These are phyloP conservation scores for Drosophila lacicola DNA, from an alignment of 2,888 invertebrate genomes.

Conservation along the genomic window DNA sequence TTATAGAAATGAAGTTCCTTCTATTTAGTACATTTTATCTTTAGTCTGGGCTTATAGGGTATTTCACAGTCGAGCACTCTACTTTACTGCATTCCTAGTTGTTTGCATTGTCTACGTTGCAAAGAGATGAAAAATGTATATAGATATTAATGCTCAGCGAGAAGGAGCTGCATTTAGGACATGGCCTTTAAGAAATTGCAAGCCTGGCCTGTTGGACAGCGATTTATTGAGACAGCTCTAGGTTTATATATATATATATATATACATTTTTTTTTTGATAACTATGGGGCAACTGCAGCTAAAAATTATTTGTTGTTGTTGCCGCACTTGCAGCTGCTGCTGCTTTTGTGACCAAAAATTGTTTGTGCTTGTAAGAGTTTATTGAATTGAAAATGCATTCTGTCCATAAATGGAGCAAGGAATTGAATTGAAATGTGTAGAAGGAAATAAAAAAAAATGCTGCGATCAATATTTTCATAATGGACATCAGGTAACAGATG, in stretches of 20 bases:
- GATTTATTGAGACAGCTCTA: slow-evolving; percentile 60
- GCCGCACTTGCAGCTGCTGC: slow-evolving; percentile 25
- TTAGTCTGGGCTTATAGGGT: neutral
- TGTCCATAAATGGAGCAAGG: slow-evolving; percentile 48
- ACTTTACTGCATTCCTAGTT: slow-evolving; percentile 4
- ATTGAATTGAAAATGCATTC: slow-evolving; percentile 65
- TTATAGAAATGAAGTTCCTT: no score
- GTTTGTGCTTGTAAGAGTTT: slow-evolving; percentile 46
- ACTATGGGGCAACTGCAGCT: slow-evolving; percentile 10
- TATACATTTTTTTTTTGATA: slow-evolving; percentile 7
- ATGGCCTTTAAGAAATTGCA: slow-evolving; percentile 64
- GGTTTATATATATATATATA: neutral
- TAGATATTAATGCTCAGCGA: slow-evolving; percentile 64
- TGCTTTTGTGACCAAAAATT: slow-evolving; percentile 55
- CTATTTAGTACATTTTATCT: no score
- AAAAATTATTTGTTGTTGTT: slow-evolving; percentile 28
- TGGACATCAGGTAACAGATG: slow-evolving; percentile 37
- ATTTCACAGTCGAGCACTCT: neutral
- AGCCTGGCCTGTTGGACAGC: slow-evolving; percentile 39
- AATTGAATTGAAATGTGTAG: slow-evolving; percentile 51
- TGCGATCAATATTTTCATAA: slow-evolving; percentile 45
- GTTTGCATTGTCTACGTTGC: slow-evolving; percentile 61
- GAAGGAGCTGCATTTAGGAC: slow-evolving; percentile 54
- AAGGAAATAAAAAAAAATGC: neutral
- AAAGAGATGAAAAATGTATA: slow-evolving; percentile 64